Conservation (phyloP, 2,113 vertebrate genomes). For the Carassius gibelio region DNA sequence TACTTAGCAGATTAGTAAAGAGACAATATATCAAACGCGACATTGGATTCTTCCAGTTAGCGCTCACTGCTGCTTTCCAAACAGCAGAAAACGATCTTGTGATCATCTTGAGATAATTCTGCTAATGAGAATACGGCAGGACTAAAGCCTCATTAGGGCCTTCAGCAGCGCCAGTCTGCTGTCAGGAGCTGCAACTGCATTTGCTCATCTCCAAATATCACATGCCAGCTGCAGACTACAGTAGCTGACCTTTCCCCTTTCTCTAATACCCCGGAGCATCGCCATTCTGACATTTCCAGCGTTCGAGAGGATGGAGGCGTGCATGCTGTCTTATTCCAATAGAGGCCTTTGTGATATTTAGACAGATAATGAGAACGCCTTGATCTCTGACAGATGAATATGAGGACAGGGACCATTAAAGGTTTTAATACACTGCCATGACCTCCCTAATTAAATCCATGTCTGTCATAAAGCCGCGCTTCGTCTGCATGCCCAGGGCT, state of each 20-base stretch:
- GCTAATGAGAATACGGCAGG: not conserved
- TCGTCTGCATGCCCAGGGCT: not conserved
- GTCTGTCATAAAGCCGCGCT: conserved; percentile 27
- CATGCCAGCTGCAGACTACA: conserved; percentile 56
- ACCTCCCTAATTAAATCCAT: conserved; percentile 48
- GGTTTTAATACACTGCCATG: conserved; percentile 43
- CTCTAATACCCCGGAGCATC: conserved; percentile 43
- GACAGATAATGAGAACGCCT: conserved; percentile 46
- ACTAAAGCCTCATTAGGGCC: conserved; percentile 3
- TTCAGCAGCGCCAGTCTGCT: conserved; percentile 8
- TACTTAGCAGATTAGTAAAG: not conserved
- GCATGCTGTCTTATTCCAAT: conserved; percentile 41
- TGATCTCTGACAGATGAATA: conserved; percentile 57
- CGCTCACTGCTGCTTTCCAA: not conserved
- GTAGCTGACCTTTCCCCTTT: conserved; percentile 57
- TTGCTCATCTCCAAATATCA: conserved; percentile 51
- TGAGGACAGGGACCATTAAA: conserved; percentile 43
- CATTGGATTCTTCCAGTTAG: not conserved
- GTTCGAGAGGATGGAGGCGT: conserved; percentile 31
- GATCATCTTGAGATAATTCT: not conserved
- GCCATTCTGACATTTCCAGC: conserved; percentile 54
- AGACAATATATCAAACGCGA: not conserved
- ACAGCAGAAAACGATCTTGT: not conserved
- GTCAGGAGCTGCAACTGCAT: conserved; percentile 35
- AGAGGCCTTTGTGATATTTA: conserved; percentile 59